These are phyloP conservation scores for Nasonia oneida DNA, from an alignment of 2,888 invertebrate genomes.

Conservation along the genomic window DNA sequence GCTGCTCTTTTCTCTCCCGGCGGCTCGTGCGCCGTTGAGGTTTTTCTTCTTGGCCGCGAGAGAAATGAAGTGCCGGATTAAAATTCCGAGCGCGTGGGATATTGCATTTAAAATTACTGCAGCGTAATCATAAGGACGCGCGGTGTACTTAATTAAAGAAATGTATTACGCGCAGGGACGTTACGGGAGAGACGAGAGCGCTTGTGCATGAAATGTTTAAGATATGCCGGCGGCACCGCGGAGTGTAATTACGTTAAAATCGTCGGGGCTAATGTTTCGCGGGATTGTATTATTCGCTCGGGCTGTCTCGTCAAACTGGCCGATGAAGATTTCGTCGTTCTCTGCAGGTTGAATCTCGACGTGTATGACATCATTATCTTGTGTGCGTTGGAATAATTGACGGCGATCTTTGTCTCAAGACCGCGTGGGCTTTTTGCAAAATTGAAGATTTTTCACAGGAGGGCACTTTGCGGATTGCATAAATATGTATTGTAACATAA, in stretches of 20 bases:
- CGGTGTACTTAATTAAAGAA: conserved; percentile 40
- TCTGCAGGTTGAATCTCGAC: too few species aligned
- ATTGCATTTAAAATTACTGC: conserved; percentile 51
- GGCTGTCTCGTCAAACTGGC: not conserved
- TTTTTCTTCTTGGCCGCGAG: not conserved
- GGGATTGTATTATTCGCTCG: not conserved
- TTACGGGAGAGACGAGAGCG: not conserved
- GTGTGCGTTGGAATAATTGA: too few species aligned
- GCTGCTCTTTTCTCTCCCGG: not conserved
- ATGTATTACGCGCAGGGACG: not conserved
- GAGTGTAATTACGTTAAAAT: conserved; percentile 13
- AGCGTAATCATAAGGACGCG: conserved; percentile 47
- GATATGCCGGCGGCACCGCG: not conserved
- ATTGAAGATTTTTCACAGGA: not conserved
- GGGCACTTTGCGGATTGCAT: not conserved
- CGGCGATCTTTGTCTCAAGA: not conserved
- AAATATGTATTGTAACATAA: not conserved
- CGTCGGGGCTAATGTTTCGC: not conserved
- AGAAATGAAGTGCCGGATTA: conserved; percentile 40
- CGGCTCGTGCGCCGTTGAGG: not conserved
- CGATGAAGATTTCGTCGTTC: not conserved
- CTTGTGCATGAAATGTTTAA: not conserved
- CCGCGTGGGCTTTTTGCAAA: not conserved
- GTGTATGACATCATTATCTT: too few species aligned
- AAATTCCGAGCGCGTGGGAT: conserved; percentile 47